Percentiles rank a stretch among this genome's conserved stretches.
Evolutionary conservation across 2,797 vertebrate species (phyloP).

Genomic region (Pseudochromis fuscus): DNA sequence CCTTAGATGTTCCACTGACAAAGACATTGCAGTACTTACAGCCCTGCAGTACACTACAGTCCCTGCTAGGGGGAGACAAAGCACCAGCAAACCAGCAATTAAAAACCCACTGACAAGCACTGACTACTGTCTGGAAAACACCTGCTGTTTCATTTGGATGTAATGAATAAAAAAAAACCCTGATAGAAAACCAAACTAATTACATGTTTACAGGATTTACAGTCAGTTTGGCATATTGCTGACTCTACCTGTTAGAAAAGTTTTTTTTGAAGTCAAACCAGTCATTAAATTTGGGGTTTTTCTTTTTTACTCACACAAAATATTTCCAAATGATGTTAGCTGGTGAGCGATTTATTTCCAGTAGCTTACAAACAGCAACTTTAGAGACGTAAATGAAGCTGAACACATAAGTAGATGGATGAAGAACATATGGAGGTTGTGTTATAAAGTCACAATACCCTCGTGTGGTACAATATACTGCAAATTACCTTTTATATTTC

Average conservation of each 20-base stretch:
- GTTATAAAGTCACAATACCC: no score
- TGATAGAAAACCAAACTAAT: slow-evolving; percentile 71
- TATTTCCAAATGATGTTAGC: slow-evolving; percentile 7
- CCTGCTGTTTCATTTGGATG: slow-evolving; percentile 74
- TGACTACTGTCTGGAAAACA: slow-evolving; percentile 58
- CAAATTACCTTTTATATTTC: no score
- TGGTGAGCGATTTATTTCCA: background rate
- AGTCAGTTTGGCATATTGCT: slow-evolving; percentile 64
- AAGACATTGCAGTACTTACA: background rate
- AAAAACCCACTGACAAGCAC: slow-evolving; percentile 42
- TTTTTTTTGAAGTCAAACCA: slow-evolving; percentile 52
- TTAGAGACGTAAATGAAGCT: no score
- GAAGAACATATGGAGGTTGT: no score
- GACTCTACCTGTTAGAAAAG: slow-evolving; percentile 48
- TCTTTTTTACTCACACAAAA: slow-evolving; percentile 22
- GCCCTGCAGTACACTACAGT: slow-evolving; percentile 43
- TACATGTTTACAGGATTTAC: slow-evolving; percentile 70
- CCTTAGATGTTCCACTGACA: background rate
- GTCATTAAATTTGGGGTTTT: slow-evolving; percentile 25
- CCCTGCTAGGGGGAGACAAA: slow-evolving; percentile 80
- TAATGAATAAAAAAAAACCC: slow-evolving; percentile 67
- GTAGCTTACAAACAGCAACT: no score
- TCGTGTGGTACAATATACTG: no score
- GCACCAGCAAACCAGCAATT: slow-evolving; percentile 61
- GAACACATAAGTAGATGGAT: no score